Evolutionary conservation across 2,888 invertebrate genomes (phyloP).

Genomic region (Apodemia zela): DNA sequence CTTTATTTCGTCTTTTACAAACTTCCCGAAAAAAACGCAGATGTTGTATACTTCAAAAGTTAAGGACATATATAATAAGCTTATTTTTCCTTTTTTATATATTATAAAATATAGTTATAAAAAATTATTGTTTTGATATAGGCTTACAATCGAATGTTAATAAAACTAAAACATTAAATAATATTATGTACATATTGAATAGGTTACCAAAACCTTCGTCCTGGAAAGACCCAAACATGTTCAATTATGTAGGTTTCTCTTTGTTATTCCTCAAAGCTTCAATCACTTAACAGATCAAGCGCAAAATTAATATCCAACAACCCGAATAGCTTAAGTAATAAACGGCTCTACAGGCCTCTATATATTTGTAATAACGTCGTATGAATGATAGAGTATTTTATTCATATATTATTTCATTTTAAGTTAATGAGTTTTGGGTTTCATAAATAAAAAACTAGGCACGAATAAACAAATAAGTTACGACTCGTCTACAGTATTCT

Average conservation of each 20-base stretch:
- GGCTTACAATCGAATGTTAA: background rate
- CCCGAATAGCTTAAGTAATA: conserved; percentile 14
- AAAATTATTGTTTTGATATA: no score
- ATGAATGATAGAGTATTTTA: background rate
- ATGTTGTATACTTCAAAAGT: no score
- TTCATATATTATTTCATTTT: background rate
- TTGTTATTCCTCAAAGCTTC: conserved; percentile 10
- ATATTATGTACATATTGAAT: background rate
- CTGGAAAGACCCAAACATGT: background rate
- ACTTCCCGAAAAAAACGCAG: no score
- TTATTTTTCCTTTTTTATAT: no score
- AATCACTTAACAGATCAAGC: conserved; percentile 9
- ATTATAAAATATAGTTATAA: no score
- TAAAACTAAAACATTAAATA: background rate
- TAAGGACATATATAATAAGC: no score
- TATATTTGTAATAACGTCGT: background rate
- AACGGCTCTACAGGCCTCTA: conserved; percentile 5
- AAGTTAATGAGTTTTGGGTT: background rate
- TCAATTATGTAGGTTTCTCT: conserved; percentile 14
- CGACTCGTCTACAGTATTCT: no score
- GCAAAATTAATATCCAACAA: conserved; percentile 14
- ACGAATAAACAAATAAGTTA: no score
- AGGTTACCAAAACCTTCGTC: background rate
- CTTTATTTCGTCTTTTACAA: no score
- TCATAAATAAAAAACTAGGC: background rate